Evolutionary conservation across 92 coral and sea anemone genomes (phyloP), one percentile per base, ranked within the genome.

Genomic region (Muricea muricata): DNA sequence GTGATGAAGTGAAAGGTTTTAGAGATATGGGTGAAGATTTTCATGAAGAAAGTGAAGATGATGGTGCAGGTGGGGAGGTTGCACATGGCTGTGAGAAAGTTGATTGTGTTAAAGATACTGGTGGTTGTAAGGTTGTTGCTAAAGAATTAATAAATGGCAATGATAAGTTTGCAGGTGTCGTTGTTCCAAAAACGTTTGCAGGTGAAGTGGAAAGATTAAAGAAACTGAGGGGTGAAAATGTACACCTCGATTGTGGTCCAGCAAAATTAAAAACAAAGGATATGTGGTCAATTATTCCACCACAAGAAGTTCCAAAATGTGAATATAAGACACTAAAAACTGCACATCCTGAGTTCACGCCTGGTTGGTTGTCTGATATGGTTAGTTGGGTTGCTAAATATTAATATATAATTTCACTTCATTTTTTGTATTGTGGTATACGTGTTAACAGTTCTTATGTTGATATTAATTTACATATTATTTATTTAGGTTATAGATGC

Each of bases 361-460:
- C 79, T 75, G 91, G 91, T 55, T 84, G 91, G 88, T 40, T 88
- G n/a, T 78, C 89, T 84, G 89, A 88, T 78, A 77, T 18, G 70
- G 91, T 84, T 52, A 77, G 89, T 47, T 79, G 55, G 65, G 57
- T n/a, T 65, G 50, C 14, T 42, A 42, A 42, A n/a, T n/a, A n/a
- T n/a, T n/a, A n/a, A n/a, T n/a, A 14, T 7, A 42, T 42, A 42
- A 42, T 42, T 14, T 42, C 7, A 14, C 50, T 42, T 7, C 50
- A 7, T 42, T 42, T 7, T 42, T 42, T 42, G 50, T 7, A 42
- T 7, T 42, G 7, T 42, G 50, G 50, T 42, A 42, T 42, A 42
- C 14, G 14, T 14, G 14, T 7, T 7, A 42, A 7, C 7, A 7
- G 50, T 42, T 42, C 7, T 42, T 42, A 42, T 7, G 7, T 7